Percentiles rank a stretch among this genome's conserved stretches.
These are phyloP conservation scores for Babyrousa celebensis DNA, from an alignment of 2,797 vertebrate species.

Conservation along the genomic window DNA sequence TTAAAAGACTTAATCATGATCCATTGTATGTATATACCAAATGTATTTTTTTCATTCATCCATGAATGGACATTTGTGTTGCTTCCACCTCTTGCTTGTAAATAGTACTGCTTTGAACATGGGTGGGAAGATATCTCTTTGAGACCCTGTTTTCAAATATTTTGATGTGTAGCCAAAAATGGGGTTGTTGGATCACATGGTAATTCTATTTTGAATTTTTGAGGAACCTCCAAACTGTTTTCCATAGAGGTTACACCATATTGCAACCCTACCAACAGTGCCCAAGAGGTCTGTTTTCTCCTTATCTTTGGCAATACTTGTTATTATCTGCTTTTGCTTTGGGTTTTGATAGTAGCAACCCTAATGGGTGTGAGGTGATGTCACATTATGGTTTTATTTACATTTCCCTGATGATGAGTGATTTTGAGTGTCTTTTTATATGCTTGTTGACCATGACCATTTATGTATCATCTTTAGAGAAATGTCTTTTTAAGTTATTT, in stretches of 20 bases:
- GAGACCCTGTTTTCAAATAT: neutral
- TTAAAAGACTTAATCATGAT: neutral
- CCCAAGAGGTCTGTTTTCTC: neutral
- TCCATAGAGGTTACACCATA: neutral
- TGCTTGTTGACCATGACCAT: neutral
- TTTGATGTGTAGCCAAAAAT: constrained; percentile 19
- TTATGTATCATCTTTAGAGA: neutral
- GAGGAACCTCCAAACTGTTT: neutral
- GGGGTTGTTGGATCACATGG: neutral
- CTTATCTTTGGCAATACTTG: neutral
- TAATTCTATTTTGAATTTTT: constrained; percentile 17
- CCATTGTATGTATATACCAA: neutral
- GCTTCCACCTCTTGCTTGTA: neutral
- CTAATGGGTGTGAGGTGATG: neutral
- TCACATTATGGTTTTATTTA: neutral
- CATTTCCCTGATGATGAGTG: neutral
- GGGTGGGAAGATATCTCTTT: neutral
- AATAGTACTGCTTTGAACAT: neutral
- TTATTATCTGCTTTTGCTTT: neutral
- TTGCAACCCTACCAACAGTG: neutral
- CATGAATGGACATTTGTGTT: neutral
- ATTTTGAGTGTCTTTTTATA: neutral
- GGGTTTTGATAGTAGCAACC: neutral
- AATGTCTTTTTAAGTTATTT: neutral
- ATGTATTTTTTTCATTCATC: neutral